Conservation (phyloP, 2,888 invertebrate species). For the Phyto melanocephala region DNA sequence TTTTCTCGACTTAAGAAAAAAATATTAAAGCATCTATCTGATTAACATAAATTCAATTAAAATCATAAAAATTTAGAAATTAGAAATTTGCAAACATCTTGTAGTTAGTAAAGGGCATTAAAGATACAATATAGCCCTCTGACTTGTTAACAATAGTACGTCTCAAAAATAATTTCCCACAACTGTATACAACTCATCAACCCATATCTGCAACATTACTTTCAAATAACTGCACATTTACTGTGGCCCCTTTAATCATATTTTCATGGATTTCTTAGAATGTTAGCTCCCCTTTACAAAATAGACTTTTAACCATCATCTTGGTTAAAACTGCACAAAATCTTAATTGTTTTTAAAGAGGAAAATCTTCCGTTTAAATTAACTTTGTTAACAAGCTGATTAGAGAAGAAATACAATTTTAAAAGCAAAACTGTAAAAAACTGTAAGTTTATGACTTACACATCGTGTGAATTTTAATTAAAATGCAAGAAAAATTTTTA, state of each 20-base stretch:
- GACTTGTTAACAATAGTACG: too few species aligned
- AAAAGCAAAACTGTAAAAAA: neutral
- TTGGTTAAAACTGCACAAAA: constrained; percentile 34
- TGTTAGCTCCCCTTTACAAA: neutral
- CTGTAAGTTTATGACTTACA: constrained; percentile 61
- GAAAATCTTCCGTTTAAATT: neutral
- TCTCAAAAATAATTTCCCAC: constrained; percentile 13
- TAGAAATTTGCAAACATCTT: too few species aligned
- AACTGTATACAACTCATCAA: too few species aligned
- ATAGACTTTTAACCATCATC: neutral
- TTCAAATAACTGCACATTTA: constrained; percentile 32
- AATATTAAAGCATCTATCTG: too few species aligned
- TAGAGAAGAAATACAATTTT: neutral
- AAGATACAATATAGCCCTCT: too few species aligned
- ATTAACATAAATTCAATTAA: too few species aligned
- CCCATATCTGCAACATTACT: neutral
- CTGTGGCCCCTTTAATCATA: constrained; percentile 2
- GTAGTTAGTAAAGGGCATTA: too few species aligned
- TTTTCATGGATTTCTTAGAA: constrained; percentile 32
- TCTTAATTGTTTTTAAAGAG: constrained; percentile 32
- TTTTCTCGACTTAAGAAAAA: too few species aligned
- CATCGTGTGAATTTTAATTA: constrained; percentile 77
- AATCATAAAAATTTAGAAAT: too few species aligned
- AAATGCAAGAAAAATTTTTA: constrained; percentile 49
- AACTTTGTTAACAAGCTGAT: constrained; percentile 12